phyloP scores from a whole-genome alignment of 2,113 vertebrate species.

The Anoplopoma fimbria region DNA sequence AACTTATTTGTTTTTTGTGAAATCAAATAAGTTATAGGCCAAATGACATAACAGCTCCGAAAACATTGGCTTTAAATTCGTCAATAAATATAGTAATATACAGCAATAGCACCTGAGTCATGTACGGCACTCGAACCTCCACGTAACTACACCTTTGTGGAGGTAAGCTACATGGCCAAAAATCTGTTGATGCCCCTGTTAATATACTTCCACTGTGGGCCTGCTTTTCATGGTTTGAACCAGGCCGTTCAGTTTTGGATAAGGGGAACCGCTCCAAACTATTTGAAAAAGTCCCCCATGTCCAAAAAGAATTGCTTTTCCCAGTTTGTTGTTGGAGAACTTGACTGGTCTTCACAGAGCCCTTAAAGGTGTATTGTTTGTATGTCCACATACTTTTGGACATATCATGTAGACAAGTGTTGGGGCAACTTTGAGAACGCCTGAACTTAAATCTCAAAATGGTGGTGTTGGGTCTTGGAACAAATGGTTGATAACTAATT shows the following conservation, averaged over 20 bases:
- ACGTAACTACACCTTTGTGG: not conserved
- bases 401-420: not conserved
- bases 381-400: not conserved
- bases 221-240: not conserved
- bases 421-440: not conserved
- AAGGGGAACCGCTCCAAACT: too few species aligned
- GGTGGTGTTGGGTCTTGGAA: not conserved
- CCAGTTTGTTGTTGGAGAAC: not conserved
- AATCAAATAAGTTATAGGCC: not conserved
- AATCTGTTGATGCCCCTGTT: not conserved
- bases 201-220: not conserved
- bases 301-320: too few species aligned
- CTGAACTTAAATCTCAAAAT: not conserved
- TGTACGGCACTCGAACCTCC: not conserved
- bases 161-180: not conserved
- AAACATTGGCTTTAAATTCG: not conserved
- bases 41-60: not conserved
- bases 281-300: too few species aligned
- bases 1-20: not conserved
- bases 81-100: not conserved
- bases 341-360: not conserved
- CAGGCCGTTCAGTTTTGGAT: not conserved
- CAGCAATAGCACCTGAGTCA: not conserved
- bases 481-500: not conserved
- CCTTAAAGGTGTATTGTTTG: not conserved